Percentiles rank a stretch among this genome's conserved stretches.
Conservation (phyloP, 1,140 invertebrate genomes). For the Drosophila nebulosa region DNA sequence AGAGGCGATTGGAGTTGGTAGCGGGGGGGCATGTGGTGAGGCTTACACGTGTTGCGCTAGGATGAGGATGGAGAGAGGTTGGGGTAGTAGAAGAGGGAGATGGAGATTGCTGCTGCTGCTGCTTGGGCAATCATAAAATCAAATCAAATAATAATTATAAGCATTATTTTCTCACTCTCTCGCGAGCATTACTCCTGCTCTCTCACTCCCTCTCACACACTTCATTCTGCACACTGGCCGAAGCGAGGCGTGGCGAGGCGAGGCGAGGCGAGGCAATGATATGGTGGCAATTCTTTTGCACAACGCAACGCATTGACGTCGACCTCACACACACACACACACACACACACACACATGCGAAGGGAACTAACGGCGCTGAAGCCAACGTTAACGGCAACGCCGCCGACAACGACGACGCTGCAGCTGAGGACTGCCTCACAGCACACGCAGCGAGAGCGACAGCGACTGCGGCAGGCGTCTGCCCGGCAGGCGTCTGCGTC, state of each 20-base stretch:
- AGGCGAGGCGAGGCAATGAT: too few relatives aligned
- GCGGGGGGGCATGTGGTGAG: background rate
- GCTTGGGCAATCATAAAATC: slow-evolving; percentile 31
- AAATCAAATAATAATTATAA: slow-evolving; percentile 69
- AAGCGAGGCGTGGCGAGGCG: too few relatives aligned
- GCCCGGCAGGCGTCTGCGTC: slow-evolving; percentile 18
- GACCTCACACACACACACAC: background rate
- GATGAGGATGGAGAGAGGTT: background rate
- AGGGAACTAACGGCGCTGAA: background rate
- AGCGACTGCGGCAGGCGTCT: too few relatives aligned
- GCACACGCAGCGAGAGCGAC: background rate
- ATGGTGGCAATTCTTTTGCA: slow-evolving; percentile 33
- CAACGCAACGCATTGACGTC: slow-evolving; percentile 55
- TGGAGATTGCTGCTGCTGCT: background rate
- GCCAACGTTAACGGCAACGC: background rate
- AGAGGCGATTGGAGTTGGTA: background rate
- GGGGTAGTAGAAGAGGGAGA: background rate
- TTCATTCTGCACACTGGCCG: background rate
- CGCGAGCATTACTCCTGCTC: slow-evolving; percentile 28
- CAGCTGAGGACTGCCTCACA: slow-evolving; percentile 45
- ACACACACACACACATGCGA: background rate
- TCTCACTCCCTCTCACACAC: background rate
- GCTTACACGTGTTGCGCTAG: background rate
- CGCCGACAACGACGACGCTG: too few relatives aligned
- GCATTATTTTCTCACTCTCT: slow-evolving; percentile 28